Evolutionary conservation across 2,113 vertebrate genomes (phyloP).

Genomic region (Rhea americana): DNA sequence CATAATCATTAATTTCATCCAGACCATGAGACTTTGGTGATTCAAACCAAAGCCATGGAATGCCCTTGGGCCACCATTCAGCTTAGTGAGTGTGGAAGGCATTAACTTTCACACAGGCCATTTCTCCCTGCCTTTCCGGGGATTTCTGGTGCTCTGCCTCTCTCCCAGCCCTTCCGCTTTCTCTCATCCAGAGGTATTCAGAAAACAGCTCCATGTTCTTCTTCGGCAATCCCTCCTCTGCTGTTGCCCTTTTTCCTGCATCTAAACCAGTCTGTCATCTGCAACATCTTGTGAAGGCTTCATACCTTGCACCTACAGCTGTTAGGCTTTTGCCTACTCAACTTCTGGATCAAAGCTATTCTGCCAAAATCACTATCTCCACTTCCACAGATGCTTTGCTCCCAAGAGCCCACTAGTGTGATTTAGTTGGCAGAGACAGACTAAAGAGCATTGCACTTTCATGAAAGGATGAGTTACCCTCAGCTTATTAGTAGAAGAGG

Average conservation of each 20-base stretch:
- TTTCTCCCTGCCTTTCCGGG: not conserved
- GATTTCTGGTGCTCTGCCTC: not conserved
- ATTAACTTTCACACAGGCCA: not conserved
- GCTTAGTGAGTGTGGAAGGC: slow-evolving; percentile 52
- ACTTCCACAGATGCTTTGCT: not conserved
- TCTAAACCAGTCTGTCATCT: not conserved
- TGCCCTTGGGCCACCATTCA: slow-evolving; percentile 12
- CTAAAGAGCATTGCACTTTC: not conserved
- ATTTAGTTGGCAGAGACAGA: not conserved
- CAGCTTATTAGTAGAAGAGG: not conserved
- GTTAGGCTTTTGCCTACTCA: not conserved
- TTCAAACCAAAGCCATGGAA: slow-evolving; percentile 58
- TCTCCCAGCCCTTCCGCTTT: not conserved
- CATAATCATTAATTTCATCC: slow-evolving; percentile 41
- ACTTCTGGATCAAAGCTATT: not conserved
- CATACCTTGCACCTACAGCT: not conserved
- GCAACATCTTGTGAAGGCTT: not conserved
- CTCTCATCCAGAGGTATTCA: not conserved
- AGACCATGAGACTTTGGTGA: slow-evolving; percentile 57
- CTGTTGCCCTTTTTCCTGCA: not conserved
- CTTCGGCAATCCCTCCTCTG: not conserved
- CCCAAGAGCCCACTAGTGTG: not conserved
- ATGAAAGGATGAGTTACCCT: slow-evolving; percentile 15
- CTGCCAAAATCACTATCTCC: not conserved
- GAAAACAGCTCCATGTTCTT: not conserved